Evolutionary conservation across 1,140 invertebrate species (phyloP).

Genomic region (Drosophila murphyi): DNA sequence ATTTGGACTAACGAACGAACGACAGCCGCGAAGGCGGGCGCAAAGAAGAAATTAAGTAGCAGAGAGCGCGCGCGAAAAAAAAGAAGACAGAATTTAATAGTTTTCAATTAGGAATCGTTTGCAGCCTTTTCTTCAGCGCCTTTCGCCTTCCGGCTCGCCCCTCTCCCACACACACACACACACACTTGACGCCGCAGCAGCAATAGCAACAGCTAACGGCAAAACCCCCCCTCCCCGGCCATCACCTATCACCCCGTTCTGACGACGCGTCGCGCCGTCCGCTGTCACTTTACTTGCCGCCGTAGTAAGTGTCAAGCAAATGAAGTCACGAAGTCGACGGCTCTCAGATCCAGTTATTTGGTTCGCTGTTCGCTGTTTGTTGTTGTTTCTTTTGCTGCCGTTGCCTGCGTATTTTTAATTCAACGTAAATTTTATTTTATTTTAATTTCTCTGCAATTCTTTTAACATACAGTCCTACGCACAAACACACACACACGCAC

Average conservation of each 20-base stretch:
- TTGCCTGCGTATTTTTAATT: conserved; percentile 68
- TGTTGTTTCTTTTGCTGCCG: background rate
- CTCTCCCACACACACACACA: conserved; percentile 24
- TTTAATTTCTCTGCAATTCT: conserved; percentile 81
- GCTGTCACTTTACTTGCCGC: conserved; percentile 45
- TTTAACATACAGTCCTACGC: conserved; percentile 54
- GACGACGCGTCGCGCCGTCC: conserved; percentile 1
- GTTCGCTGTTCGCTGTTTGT: conserved; percentile 24
- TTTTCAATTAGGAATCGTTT: conserved; percentile 85
- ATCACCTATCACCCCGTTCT: too few relatives aligned
- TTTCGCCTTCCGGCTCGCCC: conserved; percentile 19
- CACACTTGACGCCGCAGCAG: conserved; percentile 61
- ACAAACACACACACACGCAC: conserved; percentile 8
- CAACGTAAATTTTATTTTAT: conserved; percentile 83
- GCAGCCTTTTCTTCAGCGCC: conserved; percentile 73
- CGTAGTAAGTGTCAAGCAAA: conserved; percentile 74
- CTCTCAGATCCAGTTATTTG: conserved; percentile 56
- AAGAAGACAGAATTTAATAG: conserved; percentile 82
- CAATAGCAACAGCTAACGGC: background rate
- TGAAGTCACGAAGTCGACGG: conserved; percentile 70
- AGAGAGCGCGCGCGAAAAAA: conserved; percentile 34
- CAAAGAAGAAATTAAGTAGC: conserved; percentile 63
- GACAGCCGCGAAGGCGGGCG: conserved; percentile 36
- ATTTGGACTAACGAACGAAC: conserved; percentile 62
- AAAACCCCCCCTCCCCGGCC: too few relatives aligned